phyloP scores from a whole-genome alignment of 2,113 vertebrate species.

The Trogon surrucura region DNA sequence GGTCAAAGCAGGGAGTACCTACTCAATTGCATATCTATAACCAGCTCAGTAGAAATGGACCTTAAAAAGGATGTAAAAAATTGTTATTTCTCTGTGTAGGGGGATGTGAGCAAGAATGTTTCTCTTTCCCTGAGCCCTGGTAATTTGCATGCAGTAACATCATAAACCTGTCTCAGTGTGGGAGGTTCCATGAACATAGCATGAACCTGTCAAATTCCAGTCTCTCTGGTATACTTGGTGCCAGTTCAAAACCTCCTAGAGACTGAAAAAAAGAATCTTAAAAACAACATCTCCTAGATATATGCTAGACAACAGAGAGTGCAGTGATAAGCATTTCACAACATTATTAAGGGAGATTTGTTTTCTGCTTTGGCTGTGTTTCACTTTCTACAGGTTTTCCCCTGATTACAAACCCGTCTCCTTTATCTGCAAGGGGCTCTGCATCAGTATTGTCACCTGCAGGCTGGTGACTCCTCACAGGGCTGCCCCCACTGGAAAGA shows the following conservation, averaged over 20 bases:
- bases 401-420: not conserved
- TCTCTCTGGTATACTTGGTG: not conserved
- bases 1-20: not conserved
- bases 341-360: not conserved
- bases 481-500: constrained; percentile 10
- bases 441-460: not conserved
- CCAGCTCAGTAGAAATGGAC: not conserved
- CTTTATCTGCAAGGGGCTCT: not conserved
- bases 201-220: constrained; percentile 34
- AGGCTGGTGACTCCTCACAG: not conserved
- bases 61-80: not conserved
- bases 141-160: not conserved
- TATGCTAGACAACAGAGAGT: not conserved
- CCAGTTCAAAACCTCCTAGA: not conserved
- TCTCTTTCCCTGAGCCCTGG: not conserved
- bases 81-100: not conserved
- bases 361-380: not conserved
- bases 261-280: not conserved
- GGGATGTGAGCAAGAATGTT: not conserved
- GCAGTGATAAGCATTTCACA: not conserved
- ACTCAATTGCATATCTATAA: not conserved
- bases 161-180: constrained; percentile 38
- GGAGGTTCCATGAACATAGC: not conserved
- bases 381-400: not conserved
- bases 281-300: not conserved